Base-by-base conservation (phyloP, 2,797 vertebrate species). In the Micromesistius poutassou region DNA sequence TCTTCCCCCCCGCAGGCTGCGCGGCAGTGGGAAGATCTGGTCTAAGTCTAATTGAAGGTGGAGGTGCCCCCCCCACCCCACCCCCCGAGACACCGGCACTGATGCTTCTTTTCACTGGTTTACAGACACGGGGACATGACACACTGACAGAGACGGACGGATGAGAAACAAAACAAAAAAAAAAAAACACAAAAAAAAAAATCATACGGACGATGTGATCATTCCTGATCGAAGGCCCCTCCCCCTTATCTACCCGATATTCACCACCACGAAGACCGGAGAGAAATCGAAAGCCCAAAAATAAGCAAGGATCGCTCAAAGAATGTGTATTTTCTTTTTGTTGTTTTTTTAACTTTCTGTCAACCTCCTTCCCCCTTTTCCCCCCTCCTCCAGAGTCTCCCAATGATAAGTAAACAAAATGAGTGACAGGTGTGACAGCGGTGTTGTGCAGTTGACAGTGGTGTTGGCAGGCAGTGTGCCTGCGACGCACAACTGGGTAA, bases 11-110 rank as follows among this genome's bases (percentile, higher is more conserved):
- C 71, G 31, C 92, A 98, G 97, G 89, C 95, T 98, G 88, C 96
- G 97, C n/a, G 96, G 97, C 89, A 98, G 97, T 0, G 96, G 97
- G 76, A 98, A 98, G 94, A 98, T 98, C 91, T 98, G 97, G 97
- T 98, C 97, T 86, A 98, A 98, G 89, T 98, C 97, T 55, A 98
- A 97, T 93, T 98, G 93, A 95, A 84, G 85, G 82, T 76, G 19
- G 73, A 77, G 74, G 77, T 68, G 68, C 78, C 55, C 55, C 22
- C 22, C n/a, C n/a, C 55, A 7, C n/a, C n/a, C 55, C 46, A 19
- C 25, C 62, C 62, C 74, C 71, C 79, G 72, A 78, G 80, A 86
- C 79, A 30, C 75, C 77, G 5, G 79, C 84, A 77, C 84, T 83
- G 85, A 87, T 77, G 80, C 83, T 88, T 89, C 84, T 87, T 83